Base-by-base conservation (phyloP, 2,113 vertebrate species). In the Eretmochelys imbricata region DNA sequence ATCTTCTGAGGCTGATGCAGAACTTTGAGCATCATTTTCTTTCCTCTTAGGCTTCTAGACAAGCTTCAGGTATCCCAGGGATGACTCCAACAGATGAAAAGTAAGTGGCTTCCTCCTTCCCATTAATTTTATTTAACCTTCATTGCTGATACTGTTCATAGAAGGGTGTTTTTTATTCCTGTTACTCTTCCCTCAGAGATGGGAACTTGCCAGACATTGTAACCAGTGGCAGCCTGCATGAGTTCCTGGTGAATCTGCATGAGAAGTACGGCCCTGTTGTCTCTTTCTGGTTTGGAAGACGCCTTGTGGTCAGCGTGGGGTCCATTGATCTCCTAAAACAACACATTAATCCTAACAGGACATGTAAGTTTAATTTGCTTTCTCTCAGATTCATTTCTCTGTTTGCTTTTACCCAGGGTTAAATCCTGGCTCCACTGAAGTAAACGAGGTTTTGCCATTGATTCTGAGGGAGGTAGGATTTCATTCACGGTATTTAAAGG, bases 141-240 rank as follows among this genome's bases (percentile, higher is more conserved):
- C 81, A 19, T 27, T 80, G 31, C 53, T 83, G 11, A 6, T 93
- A 69, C 85, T 62, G 38, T 89, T 69, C 57, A 1, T 95, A 80
- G 91, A 24, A 17, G 31, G 1, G 38, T 49, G 35, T 2, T 25
- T 19, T 54, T 42, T 62, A 17, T 76, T 82, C 46, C 17, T 29
- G 29, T 83, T 82, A 49, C 12, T 97, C 54, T 91, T 92, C 89
- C 92, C 29, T 91, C 96, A 99, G 99, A 97, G 99, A 99, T 95
- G 99, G 99, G 29, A 99, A 99, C 97, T 98, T 99, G 84, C 99
- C 99, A 89, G 99, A 99, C 86, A 99, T 99, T 17, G 97, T 99
- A 80, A 98, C 96, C 96, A 99, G 96, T 91, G 99, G 99, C 93
- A 99, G 99, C 94, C 97, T 99, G 81, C 99, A 99, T 1, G 99